Percentiles rank a stretch among this genome's conserved stretches.
Conservation (phyloP, 2,888 invertebrate genomes). For the Noctua janthina region DNA sequence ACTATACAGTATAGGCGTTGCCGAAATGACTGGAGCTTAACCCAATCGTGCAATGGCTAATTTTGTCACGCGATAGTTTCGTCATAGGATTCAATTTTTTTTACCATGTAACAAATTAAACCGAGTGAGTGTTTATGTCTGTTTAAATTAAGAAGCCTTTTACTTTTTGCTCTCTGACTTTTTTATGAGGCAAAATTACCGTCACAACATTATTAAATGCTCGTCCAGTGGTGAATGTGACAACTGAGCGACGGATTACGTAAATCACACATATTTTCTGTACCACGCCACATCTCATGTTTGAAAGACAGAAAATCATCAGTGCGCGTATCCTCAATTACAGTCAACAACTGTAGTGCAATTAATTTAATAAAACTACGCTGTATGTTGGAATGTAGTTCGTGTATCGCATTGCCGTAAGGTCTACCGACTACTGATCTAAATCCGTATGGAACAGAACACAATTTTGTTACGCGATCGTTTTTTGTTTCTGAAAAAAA, state of each 20-base stretch:
- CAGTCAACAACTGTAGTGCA: conserved; percentile 4
- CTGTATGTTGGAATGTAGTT: neutral
- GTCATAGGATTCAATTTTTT: neutral
- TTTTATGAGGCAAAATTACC: neutral
- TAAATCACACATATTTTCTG: conserved; percentile 20
- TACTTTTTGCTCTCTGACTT: neutral
- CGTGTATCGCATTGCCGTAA: neutral
- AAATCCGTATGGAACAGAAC: neutral
- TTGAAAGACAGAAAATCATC: conserved; percentile 8
- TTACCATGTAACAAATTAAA: neutral
- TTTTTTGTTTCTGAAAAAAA: neutral
- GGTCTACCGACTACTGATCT: neutral
- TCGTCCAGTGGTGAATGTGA: conserved; percentile 5
- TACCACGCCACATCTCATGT: neutral
- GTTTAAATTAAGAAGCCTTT: neutral
- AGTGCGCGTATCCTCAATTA: conserved; percentile 48
- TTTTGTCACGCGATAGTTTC: conserved; percentile 1
- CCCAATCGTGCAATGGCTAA: neutral
- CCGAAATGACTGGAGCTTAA: conserved; percentile 21
- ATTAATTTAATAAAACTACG: neutral
- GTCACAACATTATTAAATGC: neutral
- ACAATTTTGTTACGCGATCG: neutral
- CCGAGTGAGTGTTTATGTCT: neutral
- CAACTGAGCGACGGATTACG: conserved; percentile 11
- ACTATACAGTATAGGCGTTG: conserved; percentile 1